Evolutionary conservation across 2,113 vertebrate species (phyloP).

Genomic region (Microcebus tavaratra): DNA sequence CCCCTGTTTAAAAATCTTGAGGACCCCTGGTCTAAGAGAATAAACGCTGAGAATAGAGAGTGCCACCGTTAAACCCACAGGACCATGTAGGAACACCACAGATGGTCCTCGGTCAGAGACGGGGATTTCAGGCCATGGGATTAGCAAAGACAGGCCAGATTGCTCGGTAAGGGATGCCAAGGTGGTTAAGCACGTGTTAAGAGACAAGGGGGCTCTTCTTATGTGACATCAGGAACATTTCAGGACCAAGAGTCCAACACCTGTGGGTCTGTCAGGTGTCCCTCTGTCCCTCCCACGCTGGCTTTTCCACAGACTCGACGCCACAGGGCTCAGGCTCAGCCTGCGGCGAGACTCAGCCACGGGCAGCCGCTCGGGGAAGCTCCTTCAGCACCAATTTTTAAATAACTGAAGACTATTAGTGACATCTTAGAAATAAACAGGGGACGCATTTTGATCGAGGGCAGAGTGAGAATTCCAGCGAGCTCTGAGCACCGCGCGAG

Average conservation of each 20-base stretch:
- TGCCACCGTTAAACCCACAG: fast-evolving
- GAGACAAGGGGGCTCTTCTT: neutral
- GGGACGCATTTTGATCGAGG: neutral
- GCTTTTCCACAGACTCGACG: fast-evolving
- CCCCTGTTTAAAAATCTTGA: too few relatives aligned
- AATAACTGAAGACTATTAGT: neutral
- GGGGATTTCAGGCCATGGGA: fast-evolving
- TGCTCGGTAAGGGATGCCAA: neutral
- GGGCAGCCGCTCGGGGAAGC: too few relatives aligned
- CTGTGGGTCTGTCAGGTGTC: neutral
- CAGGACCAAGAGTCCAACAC: fast-evolving
- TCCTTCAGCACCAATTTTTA: neutral
- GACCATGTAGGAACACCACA: fast-evolving
- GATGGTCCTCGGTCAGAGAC: neutral
- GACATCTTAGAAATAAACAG: neutral
- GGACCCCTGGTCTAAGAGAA: neutral
- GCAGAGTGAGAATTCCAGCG: neutral
- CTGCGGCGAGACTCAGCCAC: neutral
- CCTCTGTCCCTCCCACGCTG: neutral
- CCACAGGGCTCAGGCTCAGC: neutral
- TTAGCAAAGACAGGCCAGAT: neutral
- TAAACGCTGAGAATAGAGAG: neutral
- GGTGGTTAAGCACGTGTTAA: neutral
- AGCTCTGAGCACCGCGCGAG: neutral
- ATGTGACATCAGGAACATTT: neutral